Conservation (phyloP, 2,797 vertebrate genomes). For the Acipenser oxyrinchus region DNA sequence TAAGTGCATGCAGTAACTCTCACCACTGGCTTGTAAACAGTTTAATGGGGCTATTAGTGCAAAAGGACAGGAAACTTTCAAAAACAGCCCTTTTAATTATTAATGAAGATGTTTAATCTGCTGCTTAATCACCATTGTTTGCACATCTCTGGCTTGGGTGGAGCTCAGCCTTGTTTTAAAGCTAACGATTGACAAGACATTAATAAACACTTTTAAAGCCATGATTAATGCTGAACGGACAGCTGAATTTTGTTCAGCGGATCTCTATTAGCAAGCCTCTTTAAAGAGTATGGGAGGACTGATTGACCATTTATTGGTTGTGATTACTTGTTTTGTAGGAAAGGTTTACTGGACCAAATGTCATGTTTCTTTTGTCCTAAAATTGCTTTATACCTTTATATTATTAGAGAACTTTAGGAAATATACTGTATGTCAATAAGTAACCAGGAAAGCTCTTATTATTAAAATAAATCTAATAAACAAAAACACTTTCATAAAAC, state of each 20-base stretch:
- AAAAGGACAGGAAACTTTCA: conserved; percentile 92
- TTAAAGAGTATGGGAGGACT: not conserved
- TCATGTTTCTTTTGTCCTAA: not conserved
- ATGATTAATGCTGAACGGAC: conserved; percentile 34
- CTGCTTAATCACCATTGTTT: conserved; percentile 94
- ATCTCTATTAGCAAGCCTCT: not conserved
- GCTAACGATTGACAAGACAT: conserved; percentile 47
- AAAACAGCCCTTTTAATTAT: conserved; percentile 90
- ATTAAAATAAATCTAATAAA: not conserved
- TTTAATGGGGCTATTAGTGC: conserved; percentile 91
- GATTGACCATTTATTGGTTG: not conserved
- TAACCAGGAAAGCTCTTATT: not conserved
- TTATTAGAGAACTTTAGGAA: not conserved
- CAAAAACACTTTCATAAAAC: not conserved
- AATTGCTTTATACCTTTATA: not conserved
- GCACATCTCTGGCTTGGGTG: conserved; percentile 50
- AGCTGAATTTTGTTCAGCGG: conserved; percentile 16
- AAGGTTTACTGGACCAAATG: not conserved
- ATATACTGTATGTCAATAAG: too few species aligned
- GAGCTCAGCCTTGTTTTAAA: conserved; percentile 44
- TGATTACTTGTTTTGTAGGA: not conserved
- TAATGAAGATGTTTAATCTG: conserved; percentile 97
- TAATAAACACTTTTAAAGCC: conserved; percentile 48
- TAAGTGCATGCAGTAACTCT: conserved; percentile 76
- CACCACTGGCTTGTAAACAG: conserved; percentile 78